Conservation (phyloP, 1,140 invertebrate species). For the Gonatopus flavifemur region DNA sequence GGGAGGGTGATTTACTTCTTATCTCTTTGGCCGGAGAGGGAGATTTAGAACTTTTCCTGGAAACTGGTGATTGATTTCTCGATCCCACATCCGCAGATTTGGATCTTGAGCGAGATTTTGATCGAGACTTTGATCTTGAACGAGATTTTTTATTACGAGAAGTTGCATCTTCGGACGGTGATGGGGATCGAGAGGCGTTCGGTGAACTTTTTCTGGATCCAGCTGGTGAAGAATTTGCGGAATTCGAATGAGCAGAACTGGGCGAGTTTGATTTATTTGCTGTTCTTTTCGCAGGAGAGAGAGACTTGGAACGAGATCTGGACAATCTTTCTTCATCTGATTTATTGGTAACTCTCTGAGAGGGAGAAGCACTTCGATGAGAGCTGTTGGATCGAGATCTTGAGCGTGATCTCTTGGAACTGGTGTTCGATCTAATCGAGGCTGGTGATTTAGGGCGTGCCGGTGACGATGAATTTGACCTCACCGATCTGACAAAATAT, state of each 20-base stretch:
- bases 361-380: constrained; percentile 11
- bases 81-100: too few relatives aligned
- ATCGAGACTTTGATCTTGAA: constrained; percentile 5
- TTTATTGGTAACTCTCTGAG: too few relatives aligned
- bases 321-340: too few relatives aligned
- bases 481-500: constrained; percentile 1
- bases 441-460: constrained; percentile 15
- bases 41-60: too few relatives aligned
- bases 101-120: background rate
- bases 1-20: too few relatives aligned
- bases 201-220: constrained; percentile 20
- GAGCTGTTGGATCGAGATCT: constrained; percentile 26
- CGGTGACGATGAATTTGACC: constrained; percentile 24
- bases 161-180: background rate
- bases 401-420: constrained; percentile 27
- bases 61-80: too few relatives aligned
- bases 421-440: constrained; percentile 17
- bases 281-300: constrained; percentile 2
- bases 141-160: constrained; percentile 1
- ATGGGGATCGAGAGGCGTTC: constrained; percentile 20
- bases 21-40: too few relatives aligned
- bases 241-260: constrained; percentile 16
- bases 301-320: constrained; percentile 24
- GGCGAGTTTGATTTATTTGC: constrained; percentile 16
- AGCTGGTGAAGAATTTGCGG: constrained; percentile 19